Percentiles rank a stretch among this genome's conserved stretches.
phyloP scores from a whole-genome alignment of 2,113 vertebrate species.

The Prionailurus viverrinus region DNA sequence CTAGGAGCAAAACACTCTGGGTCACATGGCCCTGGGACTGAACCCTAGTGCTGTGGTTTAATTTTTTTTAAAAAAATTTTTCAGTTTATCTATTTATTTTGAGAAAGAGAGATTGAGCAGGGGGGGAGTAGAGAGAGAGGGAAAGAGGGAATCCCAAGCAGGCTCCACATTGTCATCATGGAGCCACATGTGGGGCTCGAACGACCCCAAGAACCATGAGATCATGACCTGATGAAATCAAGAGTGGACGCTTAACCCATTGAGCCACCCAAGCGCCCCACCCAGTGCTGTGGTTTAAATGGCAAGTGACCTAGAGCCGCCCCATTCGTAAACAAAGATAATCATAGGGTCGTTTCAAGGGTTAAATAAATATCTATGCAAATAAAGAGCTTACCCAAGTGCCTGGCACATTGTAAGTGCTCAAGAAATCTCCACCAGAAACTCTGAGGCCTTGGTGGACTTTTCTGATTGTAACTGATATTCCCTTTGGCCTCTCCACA shows the following conservation, averaged over 20 bases:
- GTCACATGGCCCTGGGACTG: neutral
- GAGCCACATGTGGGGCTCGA: no score
- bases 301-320: neutral
- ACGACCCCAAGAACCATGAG: no score
- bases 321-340: neutral
- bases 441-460: neutral
- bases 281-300: neutral
- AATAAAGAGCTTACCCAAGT: neutral
- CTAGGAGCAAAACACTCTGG: neutral
- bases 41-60: neutral
- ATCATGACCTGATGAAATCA: no score
- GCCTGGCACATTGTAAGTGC: neutral
- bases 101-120: no score
- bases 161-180: no score
- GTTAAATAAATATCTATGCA: neutral
- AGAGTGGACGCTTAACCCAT: no score
- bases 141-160: no score
- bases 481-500: neutral
- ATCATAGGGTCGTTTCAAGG: neutral
- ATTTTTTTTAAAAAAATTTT: no score
- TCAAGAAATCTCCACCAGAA: neutral
- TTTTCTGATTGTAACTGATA: neutral
- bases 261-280: no score
- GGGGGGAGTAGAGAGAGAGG: no score
- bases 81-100: no score